These are phyloP conservation scores for Eclectus roratus DNA, from an alignment of 2,113 vertebrate genomes.

Conservation along the genomic window DNA sequence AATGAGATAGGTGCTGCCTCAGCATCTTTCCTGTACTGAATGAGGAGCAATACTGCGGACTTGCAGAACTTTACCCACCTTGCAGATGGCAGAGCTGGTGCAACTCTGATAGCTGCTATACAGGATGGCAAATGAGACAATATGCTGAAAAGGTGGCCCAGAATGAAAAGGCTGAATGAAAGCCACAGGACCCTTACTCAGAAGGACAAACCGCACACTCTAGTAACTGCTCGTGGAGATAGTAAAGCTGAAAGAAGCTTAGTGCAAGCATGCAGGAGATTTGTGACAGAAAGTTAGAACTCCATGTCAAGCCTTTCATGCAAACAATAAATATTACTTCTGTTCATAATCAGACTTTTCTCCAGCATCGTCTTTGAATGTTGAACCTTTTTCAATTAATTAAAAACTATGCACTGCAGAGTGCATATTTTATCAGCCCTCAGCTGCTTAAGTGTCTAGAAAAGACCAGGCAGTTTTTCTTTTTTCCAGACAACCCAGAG, in stretches of 20 bases:
- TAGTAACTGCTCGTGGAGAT: slow-evolving; percentile 60
- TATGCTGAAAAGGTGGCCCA: slow-evolving; percentile 26
- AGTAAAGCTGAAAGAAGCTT: slow-evolving; percentile 61
- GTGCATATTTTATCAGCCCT: slow-evolving; percentile 90
- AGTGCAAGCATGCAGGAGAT: slow-evolving; percentile 63
- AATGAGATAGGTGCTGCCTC: neutral
- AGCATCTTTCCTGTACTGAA: neutral
- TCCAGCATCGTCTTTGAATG: slow-evolving; percentile 83
- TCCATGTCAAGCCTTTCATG: slow-evolving; percentile 78
- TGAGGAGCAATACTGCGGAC: neutral
- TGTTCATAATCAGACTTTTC: slow-evolving; percentile 82
- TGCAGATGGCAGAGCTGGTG: neutral
- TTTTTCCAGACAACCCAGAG: slow-evolving; percentile 88
- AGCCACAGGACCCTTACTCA: slow-evolving; percentile 33
- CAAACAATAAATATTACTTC: slow-evolving; percentile 89
- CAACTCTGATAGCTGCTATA: neutral
- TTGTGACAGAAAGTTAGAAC: slow-evolving; percentile 78
- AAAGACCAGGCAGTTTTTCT: slow-evolving; percentile 84
- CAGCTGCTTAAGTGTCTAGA: slow-evolving; percentile 87
- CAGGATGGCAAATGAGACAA: neutral
- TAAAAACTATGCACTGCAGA: slow-evolving; percentile 88
- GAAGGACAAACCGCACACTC: neutral
- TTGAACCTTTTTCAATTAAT: slow-evolving; percentile 93
- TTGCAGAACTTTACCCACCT: neutral
- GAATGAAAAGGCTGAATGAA: slow-evolving; percentile 22